Evolutionary conservation across 30 jellyfish, hydroid and myxozoan genomes (phyloP), one percentile per base, ranked within the genome.

Genomic region (Aurelia aurita complex sp. Pacific): DNA sequence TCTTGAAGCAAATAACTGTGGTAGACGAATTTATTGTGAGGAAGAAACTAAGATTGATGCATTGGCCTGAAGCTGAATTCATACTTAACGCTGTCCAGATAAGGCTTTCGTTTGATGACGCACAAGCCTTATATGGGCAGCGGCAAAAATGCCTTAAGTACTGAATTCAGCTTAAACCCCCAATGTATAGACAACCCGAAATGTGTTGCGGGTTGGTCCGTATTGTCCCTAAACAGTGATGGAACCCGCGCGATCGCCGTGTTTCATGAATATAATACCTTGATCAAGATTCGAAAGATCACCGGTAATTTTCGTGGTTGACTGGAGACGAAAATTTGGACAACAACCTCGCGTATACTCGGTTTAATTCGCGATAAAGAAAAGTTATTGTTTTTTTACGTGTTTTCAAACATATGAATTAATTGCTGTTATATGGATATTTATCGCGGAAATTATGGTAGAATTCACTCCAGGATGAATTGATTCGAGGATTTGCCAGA

Each of bases 261-360:
- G 23, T 77, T 51, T 32, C 43, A 16, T 62, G 84, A 83, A 83
- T 83, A 74, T 10, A 53, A 73, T 83, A 83, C 92, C 92, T 69
- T 55, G 71, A 17, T 18, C 79, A 61, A 16, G 59, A 53, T 54
- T 77, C 59, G 29, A 83, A 83, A 83, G 86, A 59, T 76, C 82
- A 65, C 83, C 74, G 73, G 92, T 63, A 19, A 40, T 74, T 34
- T 52, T 60, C 83, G 46, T 83, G 92, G 80, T 83, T 83, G 92
- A 76, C 80, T 83, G 92, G 74, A 69, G 86, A 75, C 92, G 86
- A 19, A 62, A 72, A 70, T 83, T 83, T 75, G 10, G 34, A 54
- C 57, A 33, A 57, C 55, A 23, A 35, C 34, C 10, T 57, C 46
- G 43, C 4, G 57, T 74, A 53, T 57, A 6, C 72, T 57, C 34